A percentile compares a stretch with the other conserved stretches of the same genome.
phyloP scores from a whole-genome alignment of 1,140 invertebrate genomes.

The Thrips palmi region DNA sequence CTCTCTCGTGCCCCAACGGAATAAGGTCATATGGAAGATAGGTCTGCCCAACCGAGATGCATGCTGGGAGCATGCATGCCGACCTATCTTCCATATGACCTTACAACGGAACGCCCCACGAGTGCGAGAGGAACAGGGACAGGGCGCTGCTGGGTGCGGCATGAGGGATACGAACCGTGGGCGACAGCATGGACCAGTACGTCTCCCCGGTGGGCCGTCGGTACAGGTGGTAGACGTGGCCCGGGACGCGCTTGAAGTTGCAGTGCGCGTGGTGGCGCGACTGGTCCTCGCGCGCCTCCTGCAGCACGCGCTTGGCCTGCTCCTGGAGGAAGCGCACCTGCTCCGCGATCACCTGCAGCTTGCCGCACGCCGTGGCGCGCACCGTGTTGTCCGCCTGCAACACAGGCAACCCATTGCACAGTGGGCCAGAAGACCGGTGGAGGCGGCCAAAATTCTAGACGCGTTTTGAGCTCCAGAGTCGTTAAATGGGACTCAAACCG shows the following conservation, averaged over 20 bases:
- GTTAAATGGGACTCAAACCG: too few species aligned
- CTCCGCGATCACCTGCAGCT: constrained; percentile 45
- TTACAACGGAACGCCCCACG: too few species aligned
- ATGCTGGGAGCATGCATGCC: too few species aligned
- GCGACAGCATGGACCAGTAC: constrained; percentile 56
- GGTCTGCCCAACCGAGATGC: too few species aligned
- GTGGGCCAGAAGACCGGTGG: too few species aligned
- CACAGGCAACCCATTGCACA: too few species aligned
- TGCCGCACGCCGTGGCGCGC: constrained; percentile 35
- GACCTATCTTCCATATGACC: too few species aligned
- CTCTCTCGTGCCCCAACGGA: too few species aligned
- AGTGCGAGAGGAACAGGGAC: too few species aligned
- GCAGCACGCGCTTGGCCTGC: constrained; percentile 39
- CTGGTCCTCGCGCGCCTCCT: constrained; percentile 36
- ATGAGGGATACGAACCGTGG: constrained; percentile 29
- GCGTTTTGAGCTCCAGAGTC: too few species aligned
- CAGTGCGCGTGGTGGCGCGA: constrained; percentile 45
- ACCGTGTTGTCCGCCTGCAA: constrained; percentile 38
- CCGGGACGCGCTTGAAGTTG: constrained; percentile 52
- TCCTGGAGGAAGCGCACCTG: constrained; percentile 44
- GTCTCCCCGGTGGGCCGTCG: constrained; percentile 35
- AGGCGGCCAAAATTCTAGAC: too few species aligned
- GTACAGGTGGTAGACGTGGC: constrained; percentile 52
- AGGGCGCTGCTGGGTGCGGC: not conserved
- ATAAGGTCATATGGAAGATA: too few species aligned